Evolutionary conservation across 2,888 invertebrate species (phyloP), one percentile per base, ranked within the genome.

Genomic region (Thereva unica): DNA sequence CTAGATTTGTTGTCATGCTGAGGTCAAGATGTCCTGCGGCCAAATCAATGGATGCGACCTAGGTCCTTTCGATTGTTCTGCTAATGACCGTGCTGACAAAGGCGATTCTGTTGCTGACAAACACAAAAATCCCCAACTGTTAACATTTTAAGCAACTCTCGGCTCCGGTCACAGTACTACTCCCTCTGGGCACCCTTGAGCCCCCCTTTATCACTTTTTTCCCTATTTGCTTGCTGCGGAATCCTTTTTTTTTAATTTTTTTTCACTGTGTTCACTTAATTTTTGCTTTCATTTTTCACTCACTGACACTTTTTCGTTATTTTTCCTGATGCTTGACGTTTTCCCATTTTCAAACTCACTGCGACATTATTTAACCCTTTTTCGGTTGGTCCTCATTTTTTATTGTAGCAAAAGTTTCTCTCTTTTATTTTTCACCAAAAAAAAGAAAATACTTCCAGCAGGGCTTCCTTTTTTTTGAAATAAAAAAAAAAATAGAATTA

Each of bases 231-330:
- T 23, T 23, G 23, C 23, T 23, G 23, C 52, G 63, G 4, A 50
- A 52, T n/a, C 63, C 49, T 63, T 34, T 50, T 63, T 38, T 7
- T 38, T 38, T 52, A 23, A 52, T 35, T 52, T 23, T 34, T 34
- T 8, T 47, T 47, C 47, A 47, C 47, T 47, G 12, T 47, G 50
- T 67, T 69, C 67, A 66, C 66, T 69, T 69, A 67, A 69, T 67
- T 69, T 65, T 63, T 54, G 45, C 67, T 67, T 55, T 69, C 69
- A 69, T 69, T 69, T 69, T 69, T 69, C 69, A 69, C 63, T 69
- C 67, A 61, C 61, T 69, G 65, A 64, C 64, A 59, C 59, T 59
- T 59, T 59, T 59, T 38, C 59, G 47, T 47, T 59, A 12, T 42
- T 37, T 44, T 44, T 10, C 47, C 45, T 50, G 64, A 45, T 41